These are phyloP conservation scores for Pluvialis apricaria DNA, from an alignment of 2,113 vertebrate species.

Conservation along the genomic window DNA sequence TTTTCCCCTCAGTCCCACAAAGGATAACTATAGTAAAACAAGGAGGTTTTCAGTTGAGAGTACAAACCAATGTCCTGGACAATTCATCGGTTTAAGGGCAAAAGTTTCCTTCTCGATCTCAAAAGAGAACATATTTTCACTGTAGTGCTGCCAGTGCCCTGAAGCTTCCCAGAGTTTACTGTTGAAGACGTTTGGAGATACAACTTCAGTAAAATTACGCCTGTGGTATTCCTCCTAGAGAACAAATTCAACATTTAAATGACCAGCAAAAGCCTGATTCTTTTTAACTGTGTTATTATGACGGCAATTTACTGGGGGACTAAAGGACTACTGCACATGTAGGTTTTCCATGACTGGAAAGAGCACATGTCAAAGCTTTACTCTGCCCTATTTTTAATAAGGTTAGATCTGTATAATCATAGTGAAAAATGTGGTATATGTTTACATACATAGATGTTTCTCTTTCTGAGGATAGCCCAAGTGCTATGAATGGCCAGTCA, in stretches of 20 bases:
- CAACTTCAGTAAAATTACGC: constrained; percentile 87
- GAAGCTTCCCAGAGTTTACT: constrained; percentile 92
- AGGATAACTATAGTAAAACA: neutral
- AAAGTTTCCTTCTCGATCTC: constrained; percentile 89
- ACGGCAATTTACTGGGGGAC: neutral
- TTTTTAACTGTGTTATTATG: neutral
- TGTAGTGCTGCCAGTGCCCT: constrained; percentile 95
- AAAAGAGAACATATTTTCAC: constrained; percentile 93
- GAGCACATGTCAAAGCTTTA: neutral
- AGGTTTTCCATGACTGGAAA: neutral
- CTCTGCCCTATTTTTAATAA: neutral
- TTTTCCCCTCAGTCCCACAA: neutral
- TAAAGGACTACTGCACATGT: neutral
- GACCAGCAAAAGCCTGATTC: neutral
- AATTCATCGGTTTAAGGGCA: constrained; percentile 96
- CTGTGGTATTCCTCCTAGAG: constrained; percentile 85
- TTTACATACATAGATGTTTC: neutral
- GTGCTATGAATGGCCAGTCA: neutral
- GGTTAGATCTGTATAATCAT: neutral
- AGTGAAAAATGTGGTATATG: neutral
- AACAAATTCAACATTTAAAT: neutral
- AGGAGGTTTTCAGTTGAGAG: neutral
- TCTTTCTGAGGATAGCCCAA: neutral
- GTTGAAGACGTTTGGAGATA: constrained; percentile 91
- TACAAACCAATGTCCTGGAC: constrained; percentile 92